Evolutionary conservation across 2,888 invertebrate genomes (phyloP).

Genomic region (Drosophila macrospina): DNA sequence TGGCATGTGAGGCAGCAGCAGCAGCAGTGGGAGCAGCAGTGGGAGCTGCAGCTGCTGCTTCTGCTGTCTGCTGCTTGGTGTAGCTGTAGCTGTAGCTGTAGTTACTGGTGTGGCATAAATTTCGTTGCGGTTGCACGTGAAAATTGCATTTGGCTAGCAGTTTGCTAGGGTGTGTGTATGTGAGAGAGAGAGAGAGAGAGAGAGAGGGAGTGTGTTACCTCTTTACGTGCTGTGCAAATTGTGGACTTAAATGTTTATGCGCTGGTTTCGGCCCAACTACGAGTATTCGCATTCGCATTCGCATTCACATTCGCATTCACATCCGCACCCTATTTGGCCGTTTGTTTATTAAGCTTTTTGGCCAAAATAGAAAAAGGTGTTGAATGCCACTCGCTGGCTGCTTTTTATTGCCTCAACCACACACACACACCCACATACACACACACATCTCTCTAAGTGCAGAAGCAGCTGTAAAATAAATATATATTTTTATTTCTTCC

Average conservation of each 20-base stretch:
- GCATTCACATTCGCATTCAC: conserved; percentile 27
- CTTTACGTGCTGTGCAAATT: conserved; percentile 76
- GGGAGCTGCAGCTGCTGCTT: conserved; percentile 27
- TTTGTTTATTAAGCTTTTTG: conserved; percentile 80
- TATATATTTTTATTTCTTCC: conserved; percentile 77
- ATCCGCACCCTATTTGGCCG: conserved; percentile 69
- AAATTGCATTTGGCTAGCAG: conserved; percentile 78
- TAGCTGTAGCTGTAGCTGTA: conserved; percentile 54
- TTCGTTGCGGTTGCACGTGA: conserved; percentile 82
- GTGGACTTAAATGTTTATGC: conserved; percentile 83
- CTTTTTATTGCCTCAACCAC: conserved; percentile 70
- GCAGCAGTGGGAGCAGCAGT: not conserved
- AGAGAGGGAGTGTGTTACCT: conserved; percentile 34
- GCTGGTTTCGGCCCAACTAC: conserved; percentile 49
- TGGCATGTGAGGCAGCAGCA: conserved; percentile 24
- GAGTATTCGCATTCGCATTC: conserved; percentile 1
- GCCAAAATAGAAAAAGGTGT: conserved; percentile 75
- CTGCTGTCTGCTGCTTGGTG: conserved; percentile 22
- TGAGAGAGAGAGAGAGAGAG: no score
- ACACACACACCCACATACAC: conserved; percentile 16
- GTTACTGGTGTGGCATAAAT: conserved; percentile 78
- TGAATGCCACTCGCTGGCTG: conserved; percentile 77
- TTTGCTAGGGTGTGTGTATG: conserved; percentile 46
- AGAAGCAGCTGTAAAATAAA: conserved; percentile 80
- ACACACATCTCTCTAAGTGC: conserved; percentile 66